Percentiles rank a stretch among this genome's conserved stretches.
Evolutionary conservation across 1,140 invertebrate genomes (phyloP).

Genomic region (Coelopa frigida): DNA sequence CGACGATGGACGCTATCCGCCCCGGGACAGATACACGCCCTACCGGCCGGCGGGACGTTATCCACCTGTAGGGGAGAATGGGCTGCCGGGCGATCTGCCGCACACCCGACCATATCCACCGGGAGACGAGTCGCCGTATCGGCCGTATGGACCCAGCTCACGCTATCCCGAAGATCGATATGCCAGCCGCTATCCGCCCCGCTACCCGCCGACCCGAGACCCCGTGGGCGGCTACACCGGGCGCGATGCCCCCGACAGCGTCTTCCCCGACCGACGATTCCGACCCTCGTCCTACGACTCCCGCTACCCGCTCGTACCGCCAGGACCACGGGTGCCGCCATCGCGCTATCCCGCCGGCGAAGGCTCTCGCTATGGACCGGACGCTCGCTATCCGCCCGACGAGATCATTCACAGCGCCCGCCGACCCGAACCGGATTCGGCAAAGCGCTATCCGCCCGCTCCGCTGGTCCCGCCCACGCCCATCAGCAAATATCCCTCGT

Average conservation of each 20-base stretch:
- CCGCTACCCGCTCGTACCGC: conserved; percentile 29
- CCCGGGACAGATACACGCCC: conserved; percentile 32
- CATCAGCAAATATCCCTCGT: conserved; percentile 34
- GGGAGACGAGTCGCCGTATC: conserved; percentile 32
- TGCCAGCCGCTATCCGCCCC: conserved; percentile 32
- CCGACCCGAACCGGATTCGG: conserved; percentile 37
- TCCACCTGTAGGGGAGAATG: conserved; percentile 35
- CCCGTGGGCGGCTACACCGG: conserved; percentile 34
- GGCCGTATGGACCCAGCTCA: conserved; percentile 29
- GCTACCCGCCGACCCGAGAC: conserved; percentile 33
- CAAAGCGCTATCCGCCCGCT: conserved; percentile 37
- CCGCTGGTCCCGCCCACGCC: conserved; percentile 32
- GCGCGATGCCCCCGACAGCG: conserved; percentile 37
- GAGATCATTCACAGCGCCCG: conserved; percentile 34
- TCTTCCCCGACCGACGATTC: conserved; percentile 39
- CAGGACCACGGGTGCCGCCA: conserved; percentile 6
- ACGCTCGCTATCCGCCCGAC: conserved; percentile 18
- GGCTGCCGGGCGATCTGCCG: conserved; percentile 30
- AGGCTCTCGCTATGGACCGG: conserved; percentile 26
- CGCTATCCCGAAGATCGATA: conserved; percentile 38
- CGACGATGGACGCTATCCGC: conserved; percentile 21
- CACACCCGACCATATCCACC: conserved; percentile 34
- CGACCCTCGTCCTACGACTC: conserved; percentile 33
- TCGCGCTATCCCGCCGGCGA: conserved; percentile 16
- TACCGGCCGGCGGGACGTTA: conserved; percentile 44